A percentile compares a stretch with the other conserved stretches of the same genome.
Evolutionary conservation across 2,797 vertebrate species (phyloP).

Genomic region (Sciaenops ocellatus): DNA sequence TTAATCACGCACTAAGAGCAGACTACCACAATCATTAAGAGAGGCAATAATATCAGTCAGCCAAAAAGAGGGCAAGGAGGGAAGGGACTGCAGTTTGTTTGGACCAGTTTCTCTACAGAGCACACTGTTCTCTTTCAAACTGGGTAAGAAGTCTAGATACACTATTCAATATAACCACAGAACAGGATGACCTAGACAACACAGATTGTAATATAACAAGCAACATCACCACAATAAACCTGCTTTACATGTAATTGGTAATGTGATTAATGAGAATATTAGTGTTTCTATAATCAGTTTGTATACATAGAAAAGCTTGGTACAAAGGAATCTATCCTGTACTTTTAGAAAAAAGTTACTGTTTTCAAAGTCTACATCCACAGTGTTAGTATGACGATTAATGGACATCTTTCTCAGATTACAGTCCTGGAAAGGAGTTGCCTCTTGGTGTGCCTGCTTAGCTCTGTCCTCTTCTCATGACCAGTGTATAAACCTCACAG

Average conservation of each 20-base stretch:
- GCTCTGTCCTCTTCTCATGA: not conserved
- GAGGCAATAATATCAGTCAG: constrained; percentile 14
- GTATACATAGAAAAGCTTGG: not conserved
- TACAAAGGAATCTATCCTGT: not conserved
- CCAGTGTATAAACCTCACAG: not conserved
- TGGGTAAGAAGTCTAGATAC: not conserved
- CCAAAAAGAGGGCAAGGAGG: not conserved
- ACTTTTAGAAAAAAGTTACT: constrained; percentile 1
- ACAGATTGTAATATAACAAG: constrained; percentile 3
- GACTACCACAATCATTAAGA: constrained; percentile 13
- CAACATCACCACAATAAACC: not conserved
- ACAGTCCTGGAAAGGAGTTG: not conserved
- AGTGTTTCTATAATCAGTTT: constrained; percentile 9
- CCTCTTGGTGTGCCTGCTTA: not conserved
- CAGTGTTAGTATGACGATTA: constrained; percentile 17
- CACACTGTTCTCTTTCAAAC: not conserved
- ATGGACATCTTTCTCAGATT: constrained; percentile 17
- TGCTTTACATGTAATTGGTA: not conserved
- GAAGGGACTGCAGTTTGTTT: constrained; percentile 1
- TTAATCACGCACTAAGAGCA: constrained; percentile 13
- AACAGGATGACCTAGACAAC: constrained; percentile 1
- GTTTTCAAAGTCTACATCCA: not conserved
- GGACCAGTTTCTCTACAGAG: constrained; percentile 1
- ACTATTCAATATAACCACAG: not conserved
- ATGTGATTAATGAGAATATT: constrained; percentile 16